These are phyloP conservation scores for Xanthorhoe designata DNA, from an alignment of 2,888 invertebrate genomes.

Conservation along the genomic window DNA sequence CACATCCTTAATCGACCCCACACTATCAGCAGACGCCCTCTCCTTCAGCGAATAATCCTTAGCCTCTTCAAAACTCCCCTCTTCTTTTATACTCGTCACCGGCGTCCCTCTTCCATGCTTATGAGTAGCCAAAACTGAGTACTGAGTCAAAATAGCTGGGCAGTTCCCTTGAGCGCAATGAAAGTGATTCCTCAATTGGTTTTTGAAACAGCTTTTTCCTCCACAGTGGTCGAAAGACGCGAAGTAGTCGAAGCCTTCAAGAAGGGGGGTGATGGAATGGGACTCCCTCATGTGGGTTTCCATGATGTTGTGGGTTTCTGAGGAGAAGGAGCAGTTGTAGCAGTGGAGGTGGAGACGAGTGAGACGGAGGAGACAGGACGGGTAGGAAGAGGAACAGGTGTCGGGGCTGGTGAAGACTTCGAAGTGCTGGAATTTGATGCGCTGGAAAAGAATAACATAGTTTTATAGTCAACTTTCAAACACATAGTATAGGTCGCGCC, in stretches of 20 bases:
- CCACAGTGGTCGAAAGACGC: slow-evolving; percentile 81
- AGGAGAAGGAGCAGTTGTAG: slow-evolving; percentile 93
- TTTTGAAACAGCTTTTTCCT: slow-evolving; percentile 80
- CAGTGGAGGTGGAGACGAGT: slow-evolving; percentile 94
- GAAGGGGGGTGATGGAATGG: slow-evolving; percentile 92
- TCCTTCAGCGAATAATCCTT: slow-evolving; percentile 83
- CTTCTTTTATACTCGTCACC: slow-evolving; percentile 73
- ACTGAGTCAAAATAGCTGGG: slow-evolving; percentile 80
- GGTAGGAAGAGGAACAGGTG: slow-evolving; percentile 88
- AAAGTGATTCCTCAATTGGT: slow-evolving; percentile 78
- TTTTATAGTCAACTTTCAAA: too few relatives aligned
- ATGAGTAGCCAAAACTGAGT: slow-evolving; percentile 80
- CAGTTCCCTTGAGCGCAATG: slow-evolving; percentile 82
- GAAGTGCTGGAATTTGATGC: slow-evolving; percentile 87
- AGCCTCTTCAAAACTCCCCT: slow-evolving; percentile 77
- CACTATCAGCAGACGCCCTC: slow-evolving; percentile 75
- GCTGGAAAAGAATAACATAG: too few relatives aligned
- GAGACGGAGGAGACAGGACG: slow-evolving; percentile 88
- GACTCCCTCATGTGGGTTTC: slow-evolving; percentile 94
- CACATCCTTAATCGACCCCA: slow-evolving; percentile 71
- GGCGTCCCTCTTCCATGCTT: slow-evolving; percentile 80
- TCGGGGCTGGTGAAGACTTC: slow-evolving; percentile 86
- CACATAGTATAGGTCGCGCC: too few relatives aligned
- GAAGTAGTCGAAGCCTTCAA: slow-evolving; percentile 95
- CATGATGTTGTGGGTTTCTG: slow-evolving; percentile 91